These are phyloP conservation scores for Notechis scutatus DNA, from an alignment of 2,113 vertebrate genomes.

Conservation along the genomic window DNA sequence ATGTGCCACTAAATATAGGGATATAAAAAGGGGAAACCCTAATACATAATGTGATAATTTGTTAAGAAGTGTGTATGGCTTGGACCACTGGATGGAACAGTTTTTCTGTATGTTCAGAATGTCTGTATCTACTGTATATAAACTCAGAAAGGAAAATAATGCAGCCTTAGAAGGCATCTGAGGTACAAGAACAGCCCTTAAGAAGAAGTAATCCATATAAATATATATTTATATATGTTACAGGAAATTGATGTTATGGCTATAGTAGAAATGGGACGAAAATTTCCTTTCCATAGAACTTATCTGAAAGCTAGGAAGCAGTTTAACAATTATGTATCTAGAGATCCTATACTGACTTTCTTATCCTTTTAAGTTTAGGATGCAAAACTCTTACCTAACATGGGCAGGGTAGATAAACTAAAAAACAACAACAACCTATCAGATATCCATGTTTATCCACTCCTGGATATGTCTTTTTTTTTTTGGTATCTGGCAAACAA, in stretches of 20 bases:
- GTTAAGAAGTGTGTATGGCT: slow-evolving; percentile 13
- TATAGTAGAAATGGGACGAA: slow-evolving; percentile 26
- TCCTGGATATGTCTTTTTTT: slow-evolving; percentile 1
- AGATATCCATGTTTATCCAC: not conserved
- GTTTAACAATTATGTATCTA: slow-evolving; percentile 25
- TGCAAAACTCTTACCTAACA: not conserved
- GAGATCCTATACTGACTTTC: slow-evolving; percentile 49
- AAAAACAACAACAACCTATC: not conserved
- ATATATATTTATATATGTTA: slow-evolving; percentile 6
- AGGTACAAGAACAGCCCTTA: slow-evolving; percentile 32
- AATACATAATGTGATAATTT: slow-evolving; percentile 26
- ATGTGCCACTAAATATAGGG: slow-evolving; percentile 11
- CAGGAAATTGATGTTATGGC: slow-evolving; percentile 32
- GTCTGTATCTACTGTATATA: slow-evolving; percentile 51
- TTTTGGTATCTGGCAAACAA: slow-evolving; percentile 41
- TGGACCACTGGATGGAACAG: slow-evolving; percentile 33
- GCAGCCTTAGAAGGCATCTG: slow-evolving; percentile 33
- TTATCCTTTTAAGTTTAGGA: slow-evolving; percentile 43
- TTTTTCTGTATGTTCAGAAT: slow-evolving; percentile 43
- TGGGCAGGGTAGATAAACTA: not conserved
- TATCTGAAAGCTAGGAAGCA: slow-evolving; percentile 34
- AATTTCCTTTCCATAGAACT: not conserved
- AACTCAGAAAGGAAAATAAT: slow-evolving; percentile 30
- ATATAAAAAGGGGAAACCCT: not conserved
- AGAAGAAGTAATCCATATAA: not conserved